Conservation (phyloP, 2,113 vertebrate genomes). For the Gallinago paraguaiae region DNA sequence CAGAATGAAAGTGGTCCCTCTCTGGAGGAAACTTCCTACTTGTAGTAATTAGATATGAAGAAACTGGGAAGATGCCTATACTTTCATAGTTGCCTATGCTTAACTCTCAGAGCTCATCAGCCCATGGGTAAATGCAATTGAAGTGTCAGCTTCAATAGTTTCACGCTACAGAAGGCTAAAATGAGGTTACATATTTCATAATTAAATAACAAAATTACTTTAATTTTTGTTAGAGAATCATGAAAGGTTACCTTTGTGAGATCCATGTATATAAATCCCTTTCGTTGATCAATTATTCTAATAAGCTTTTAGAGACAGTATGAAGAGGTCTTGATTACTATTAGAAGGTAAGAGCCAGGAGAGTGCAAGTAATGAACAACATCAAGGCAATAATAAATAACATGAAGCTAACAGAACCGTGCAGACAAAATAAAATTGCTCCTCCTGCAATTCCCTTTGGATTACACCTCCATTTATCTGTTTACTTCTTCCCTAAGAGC, state of each 20-base stretch:
- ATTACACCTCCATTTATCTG: slow-evolving; percentile 18
- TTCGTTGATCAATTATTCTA: slow-evolving; percentile 64
- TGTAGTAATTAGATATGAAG: slow-evolving; percentile 81
- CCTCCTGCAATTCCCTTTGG: neutral
- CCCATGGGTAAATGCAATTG: slow-evolving; percentile 49
- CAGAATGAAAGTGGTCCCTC: slow-evolving; percentile 76
- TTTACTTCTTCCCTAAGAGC: slow-evolving; percentile 15
- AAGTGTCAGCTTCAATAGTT: slow-evolving; percentile 59
- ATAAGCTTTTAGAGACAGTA: slow-evolving; percentile 53
- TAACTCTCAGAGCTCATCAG: slow-evolving; percentile 50
- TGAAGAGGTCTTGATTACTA: slow-evolving; percentile 59
- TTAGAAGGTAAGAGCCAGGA: slow-evolving; percentile 39
- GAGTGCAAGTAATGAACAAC: slow-evolving; percentile 11
- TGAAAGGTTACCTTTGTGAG: slow-evolving; percentile 50
- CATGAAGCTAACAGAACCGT: neutral
- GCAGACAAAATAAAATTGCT: neutral
- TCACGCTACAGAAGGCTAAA: slow-evolving; percentile 25
- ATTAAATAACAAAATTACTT: slow-evolving; percentile 71
- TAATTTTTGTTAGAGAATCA: slow-evolving; percentile 55
- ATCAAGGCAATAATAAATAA: slow-evolving; percentile 40
- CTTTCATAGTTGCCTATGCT: slow-evolving; percentile 43
- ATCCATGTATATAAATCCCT: slow-evolving; percentile 13
- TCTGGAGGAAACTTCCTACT: slow-evolving; percentile 75
- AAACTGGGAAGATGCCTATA: slow-evolving; percentile 33
- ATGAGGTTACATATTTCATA: slow-evolving; percentile 60